A percentile compares a stretch with the other conserved stretches of the same genome.
Conservation (phyloP, 2,888 invertebrate species). For the Melieria omissa region DNA sequence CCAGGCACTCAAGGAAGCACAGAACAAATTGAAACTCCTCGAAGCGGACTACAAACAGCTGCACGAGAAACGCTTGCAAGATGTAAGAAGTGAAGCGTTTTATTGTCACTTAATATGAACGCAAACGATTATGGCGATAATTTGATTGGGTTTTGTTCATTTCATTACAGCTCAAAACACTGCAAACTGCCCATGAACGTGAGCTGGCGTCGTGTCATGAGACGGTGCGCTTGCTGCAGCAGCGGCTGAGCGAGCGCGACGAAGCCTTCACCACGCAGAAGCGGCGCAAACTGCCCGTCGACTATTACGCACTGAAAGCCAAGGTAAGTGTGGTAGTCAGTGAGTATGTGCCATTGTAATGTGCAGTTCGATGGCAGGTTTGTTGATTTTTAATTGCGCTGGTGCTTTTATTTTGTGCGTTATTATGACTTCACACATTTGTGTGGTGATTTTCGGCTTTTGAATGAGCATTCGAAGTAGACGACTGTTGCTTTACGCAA, state of each 20-base stretch:
- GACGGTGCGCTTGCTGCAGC: slow-evolving; percentile 64
- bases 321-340: slow-evolving; percentile 57
- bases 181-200: slow-evolving; percentile 78
- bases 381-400: neutral
- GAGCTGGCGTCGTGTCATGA: slow-evolving; percentile 70
- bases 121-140: neutral
- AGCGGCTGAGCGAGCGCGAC: slow-evolving; percentile 65
- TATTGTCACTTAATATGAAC: neutral
- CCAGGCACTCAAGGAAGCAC: slow-evolving; percentile 63
- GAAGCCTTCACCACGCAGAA: slow-evolving; percentile 65
- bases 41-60: slow-evolving; percentile 81
- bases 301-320: slow-evolving; percentile 67
- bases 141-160: slow-evolving; percentile 17
- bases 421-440: no score
- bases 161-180: slow-evolving; percentile 74
- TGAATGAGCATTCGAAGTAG: no score
- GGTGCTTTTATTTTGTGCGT: neutral
- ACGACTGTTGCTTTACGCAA: no score
- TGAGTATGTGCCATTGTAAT: neutral
- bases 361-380: neutral
- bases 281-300: slow-evolving; percentile 66
- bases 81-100: slow-evolving; percentile 70
- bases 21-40: slow-evolving; percentile 77
- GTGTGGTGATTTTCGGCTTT: no score
- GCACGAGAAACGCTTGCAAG: slow-evolving; percentile 82